Percentiles rank a stretch among this genome's conserved stretches.
Evolutionary conservation across 2,888 invertebrate genomes (phyloP).

Genomic region (Leptinotarsa peninsularis): DNA sequence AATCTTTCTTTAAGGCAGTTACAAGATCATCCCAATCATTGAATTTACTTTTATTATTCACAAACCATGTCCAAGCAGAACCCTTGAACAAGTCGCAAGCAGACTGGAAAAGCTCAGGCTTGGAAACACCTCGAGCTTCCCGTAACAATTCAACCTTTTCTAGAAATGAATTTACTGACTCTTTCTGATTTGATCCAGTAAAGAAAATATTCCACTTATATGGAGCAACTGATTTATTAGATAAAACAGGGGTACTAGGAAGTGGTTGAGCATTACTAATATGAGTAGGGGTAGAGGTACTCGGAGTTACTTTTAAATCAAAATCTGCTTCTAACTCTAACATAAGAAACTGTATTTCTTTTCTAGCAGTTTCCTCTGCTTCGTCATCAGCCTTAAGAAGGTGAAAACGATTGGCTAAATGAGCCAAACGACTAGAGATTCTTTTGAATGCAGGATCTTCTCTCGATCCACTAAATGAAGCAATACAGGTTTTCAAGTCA

Average conservation of each 20-base stretch:
- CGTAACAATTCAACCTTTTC: constrained; percentile 29
- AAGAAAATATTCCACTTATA: constrained; percentile 33
- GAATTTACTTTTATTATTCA: constrained; percentile 23
- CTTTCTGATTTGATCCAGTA: constrained; percentile 24
- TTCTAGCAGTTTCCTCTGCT: background rate
- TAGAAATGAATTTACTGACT: constrained; percentile 30
- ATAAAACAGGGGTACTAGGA: constrained; percentile 8
- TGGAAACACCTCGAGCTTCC: constrained; percentile 23
- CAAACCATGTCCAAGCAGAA: constrained; percentile 30
- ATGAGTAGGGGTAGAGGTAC: constrained; percentile 5
- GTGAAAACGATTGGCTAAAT: constrained; percentile 7
- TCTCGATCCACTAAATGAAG: constrained; percentile 7
- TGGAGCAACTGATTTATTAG: constrained; percentile 24
- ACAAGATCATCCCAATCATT: constrained; percentile 26
- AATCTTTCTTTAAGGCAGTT: constrained; percentile 25
- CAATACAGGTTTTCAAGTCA: background rate
- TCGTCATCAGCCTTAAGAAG: constrained; percentile 1
- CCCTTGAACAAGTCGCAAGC: constrained; percentile 33
- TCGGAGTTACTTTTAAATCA: constrained; percentile 10
- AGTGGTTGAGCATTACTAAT: background rate
- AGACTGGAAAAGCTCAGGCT: constrained; percentile 21
- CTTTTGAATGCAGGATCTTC: constrained; percentile 3
- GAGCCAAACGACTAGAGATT: constrained; percentile 1
- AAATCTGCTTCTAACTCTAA: constrained; percentile 4
- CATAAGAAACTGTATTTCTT: constrained; percentile 5